Conservation (phyloP, 2,888 invertebrate species). For the Isoperla grammatica region DNA sequence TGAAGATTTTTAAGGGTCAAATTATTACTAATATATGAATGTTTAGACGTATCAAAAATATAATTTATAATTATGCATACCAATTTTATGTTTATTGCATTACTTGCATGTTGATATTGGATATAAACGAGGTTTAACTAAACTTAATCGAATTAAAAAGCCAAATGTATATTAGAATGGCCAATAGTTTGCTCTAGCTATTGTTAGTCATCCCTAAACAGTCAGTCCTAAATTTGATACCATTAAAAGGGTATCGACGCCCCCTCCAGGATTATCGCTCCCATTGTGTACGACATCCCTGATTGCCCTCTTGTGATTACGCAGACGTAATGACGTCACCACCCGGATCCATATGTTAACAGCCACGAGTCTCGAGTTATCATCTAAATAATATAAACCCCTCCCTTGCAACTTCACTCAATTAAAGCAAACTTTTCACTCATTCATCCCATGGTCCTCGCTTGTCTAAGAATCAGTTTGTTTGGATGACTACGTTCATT, state of each 20-base stretch:
- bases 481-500: neutral
- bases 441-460: neutral
- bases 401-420: constrained; percentile 1
- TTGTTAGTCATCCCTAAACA: neutral
- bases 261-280: constrained; percentile 10
- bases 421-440: neutral
- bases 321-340: constrained; percentile 19
- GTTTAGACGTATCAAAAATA: no score
- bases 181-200: no score
- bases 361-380: neutral
- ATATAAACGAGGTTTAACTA: no score
- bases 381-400: neutral
- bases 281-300: constrained; percentile 5
- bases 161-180: no score
- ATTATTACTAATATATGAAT: no score
- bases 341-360: constrained; percentile 19
- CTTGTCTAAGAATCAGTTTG: neutral
- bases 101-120: no score
- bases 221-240: constrained; percentile 21
- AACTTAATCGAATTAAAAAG: no score
- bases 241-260: constrained; percentile 24
- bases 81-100: no score
- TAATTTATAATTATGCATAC: no score
- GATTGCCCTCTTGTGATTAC: constrained; percentile 25
- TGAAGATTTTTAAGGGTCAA: no score